These are phyloP conservation scores for Drosophila ercepeae DNA, from an alignment of 1,140 invertebrate genomes.

Conservation along the genomic window DNA sequence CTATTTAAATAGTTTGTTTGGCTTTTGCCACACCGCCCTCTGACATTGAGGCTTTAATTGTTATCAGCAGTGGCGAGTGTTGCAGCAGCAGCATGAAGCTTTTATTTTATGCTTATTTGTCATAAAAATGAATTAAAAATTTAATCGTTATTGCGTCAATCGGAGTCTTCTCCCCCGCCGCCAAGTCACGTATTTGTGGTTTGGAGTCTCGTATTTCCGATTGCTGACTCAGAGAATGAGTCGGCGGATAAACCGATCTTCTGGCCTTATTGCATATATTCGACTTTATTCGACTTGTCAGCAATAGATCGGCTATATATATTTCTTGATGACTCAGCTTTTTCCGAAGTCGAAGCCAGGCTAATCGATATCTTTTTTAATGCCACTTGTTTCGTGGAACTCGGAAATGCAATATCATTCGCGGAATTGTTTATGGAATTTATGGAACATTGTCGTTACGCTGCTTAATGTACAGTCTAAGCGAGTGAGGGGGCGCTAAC, in stretches of 20 bases:
- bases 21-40: slow-evolving; percentile 49
- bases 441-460: no score
- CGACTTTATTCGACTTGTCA: not conserved
- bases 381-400: slow-evolving; percentile 9
- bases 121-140: slow-evolving; percentile 51
- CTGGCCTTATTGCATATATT: slow-evolving; percentile 3
- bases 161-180: no score
- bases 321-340: slow-evolving; percentile 18
- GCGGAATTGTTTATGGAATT: not conserved
- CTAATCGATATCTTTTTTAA: slow-evolving; percentile 23
- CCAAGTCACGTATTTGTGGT: slow-evolving; percentile 56
- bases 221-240: slow-evolving; percentile 54
- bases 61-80: slow-evolving; percentile 20
- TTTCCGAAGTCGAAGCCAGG: not conserved
- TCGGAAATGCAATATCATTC: slow-evolving; percentile 7
- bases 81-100: slow-evolving; percentile 40
- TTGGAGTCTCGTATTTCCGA: slow-evolving; percentile 56
- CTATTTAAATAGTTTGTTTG: no score
- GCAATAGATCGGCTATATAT: slow-evolving; percentile 12
- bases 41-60: slow-evolving; percentile 72
- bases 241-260: slow-evolving; percentile 4
- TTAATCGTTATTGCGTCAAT: slow-evolving; percentile 28
- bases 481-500: no score
- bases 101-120: slow-evolving; percentile 65
- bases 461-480: no score